Conservation (phyloP, 2,888 invertebrate genomes). For the Rhyacophila evoluta region DNA sequence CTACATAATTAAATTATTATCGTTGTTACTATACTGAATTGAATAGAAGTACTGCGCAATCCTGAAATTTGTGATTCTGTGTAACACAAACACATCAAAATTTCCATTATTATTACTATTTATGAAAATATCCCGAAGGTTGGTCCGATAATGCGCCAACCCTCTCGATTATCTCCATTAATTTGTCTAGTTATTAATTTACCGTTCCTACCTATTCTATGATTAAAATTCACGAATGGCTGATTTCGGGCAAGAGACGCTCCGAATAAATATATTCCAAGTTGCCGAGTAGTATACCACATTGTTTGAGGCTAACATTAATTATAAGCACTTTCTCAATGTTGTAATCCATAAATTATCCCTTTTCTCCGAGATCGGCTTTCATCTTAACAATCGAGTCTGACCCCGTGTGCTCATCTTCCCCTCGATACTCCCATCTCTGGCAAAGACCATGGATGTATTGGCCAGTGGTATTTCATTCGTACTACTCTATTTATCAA, state of each 20-base stretch:
- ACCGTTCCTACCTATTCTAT: constrained; percentile 17
- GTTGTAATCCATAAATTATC: constrained; percentile 55
- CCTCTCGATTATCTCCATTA: constrained; percentile 9
- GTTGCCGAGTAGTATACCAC: constrained; percentile 2
- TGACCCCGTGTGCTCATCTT: constrained; percentile 50
- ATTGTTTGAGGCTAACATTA: constrained; percentile 47
- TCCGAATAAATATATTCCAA: constrained; percentile 12
- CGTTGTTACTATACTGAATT: too few relatives aligned
- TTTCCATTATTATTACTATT: constrained; percentile 20
- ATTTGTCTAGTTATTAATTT: constrained; percentile 24
- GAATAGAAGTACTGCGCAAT: too few relatives aligned
- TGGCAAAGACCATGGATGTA: constrained; percentile 6
- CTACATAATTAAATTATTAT: too few relatives aligned
- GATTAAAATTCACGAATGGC: constrained; percentile 22
- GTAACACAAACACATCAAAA: constrained; percentile 6
- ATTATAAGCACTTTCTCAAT: constrained; percentile 52
- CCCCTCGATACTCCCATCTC: constrained; percentile 40
- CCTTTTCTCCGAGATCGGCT: constrained; percentile 53
- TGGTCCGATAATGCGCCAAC: constrained; percentile 18
- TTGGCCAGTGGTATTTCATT: constrained; percentile 1
- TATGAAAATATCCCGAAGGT: constrained; percentile 22
- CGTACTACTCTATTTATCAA: too few relatives aligned
- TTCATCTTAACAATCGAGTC: constrained; percentile 54
- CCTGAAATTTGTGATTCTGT: too few relatives aligned
- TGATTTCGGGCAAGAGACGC: constrained; percentile 19